These are phyloP conservation scores for Tethya wilhelma DNA, from an alignment of 37 sponge, comb jelly and placozoan species.

Conservation along the genomic window DNA sequence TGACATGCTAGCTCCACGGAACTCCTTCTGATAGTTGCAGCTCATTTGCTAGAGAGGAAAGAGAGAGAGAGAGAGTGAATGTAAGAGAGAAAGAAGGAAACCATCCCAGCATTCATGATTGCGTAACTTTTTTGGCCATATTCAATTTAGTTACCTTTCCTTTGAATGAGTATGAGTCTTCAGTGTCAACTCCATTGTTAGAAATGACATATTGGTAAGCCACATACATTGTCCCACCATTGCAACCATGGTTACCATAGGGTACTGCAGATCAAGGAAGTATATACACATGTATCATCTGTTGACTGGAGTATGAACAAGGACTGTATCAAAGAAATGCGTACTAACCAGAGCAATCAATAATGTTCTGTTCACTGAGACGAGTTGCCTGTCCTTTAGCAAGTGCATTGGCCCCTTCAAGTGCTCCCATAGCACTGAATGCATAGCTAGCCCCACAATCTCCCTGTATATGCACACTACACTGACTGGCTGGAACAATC, in stretches of 20 bases:
- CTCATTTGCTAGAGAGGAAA: constrained; percentile 40
- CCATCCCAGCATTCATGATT: not conserved
- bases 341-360: constrained; percentile 65
- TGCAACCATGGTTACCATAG: constrained; percentile 79
- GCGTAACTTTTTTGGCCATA: not conserved
- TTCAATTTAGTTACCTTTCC: constrained; percentile 42
- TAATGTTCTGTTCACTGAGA: constrained; percentile 71
- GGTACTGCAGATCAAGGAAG: constrained; percentile 16
- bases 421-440: constrained; percentile 85
- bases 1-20: constrained; percentile 61
- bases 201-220: constrained; percentile 58
- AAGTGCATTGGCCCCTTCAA: constrained; percentile 75
- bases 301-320: too few species aligned
- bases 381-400: constrained; percentile 53
- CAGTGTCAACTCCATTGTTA: constrained; percentile 54
- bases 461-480: constrained; percentile 31
- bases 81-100: not conserved
- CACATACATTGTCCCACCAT: constrained; percentile 58
- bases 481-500: not conserved
- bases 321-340: too few species aligned
- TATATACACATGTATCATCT: not conserved
- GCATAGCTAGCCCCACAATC: constrained; percentile 94
- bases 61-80: not conserved
- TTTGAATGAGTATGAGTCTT: constrained; percentile 38
- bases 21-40: constrained; percentile 58